Conservation (phyloP, 2,797 vertebrate genomes). For the Acanthurus leucopareius region DNA sequence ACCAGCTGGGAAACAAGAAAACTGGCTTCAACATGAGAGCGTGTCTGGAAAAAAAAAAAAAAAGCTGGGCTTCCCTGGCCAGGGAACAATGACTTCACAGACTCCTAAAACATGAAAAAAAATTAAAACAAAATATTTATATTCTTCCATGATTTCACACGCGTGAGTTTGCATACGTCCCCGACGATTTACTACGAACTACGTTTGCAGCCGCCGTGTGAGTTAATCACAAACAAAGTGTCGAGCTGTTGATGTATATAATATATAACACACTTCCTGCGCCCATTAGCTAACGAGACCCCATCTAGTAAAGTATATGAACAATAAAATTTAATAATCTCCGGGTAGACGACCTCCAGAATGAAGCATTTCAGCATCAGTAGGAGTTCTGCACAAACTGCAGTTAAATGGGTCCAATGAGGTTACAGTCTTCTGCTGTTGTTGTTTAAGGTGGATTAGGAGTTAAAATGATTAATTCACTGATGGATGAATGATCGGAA, state of each 20-base stretch:
- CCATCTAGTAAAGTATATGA: not conserved
- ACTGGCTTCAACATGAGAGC: constrained; percentile 53
- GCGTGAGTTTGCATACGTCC: constrained; percentile 11
- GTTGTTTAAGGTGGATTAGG: no score
- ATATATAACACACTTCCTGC: not conserved
- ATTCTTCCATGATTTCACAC: constrained; percentile 24
- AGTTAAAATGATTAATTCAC: no score
- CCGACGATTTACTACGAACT: constrained; percentile 37
- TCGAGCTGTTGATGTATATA: constrained; percentile 13
- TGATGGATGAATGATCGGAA: not conserved
- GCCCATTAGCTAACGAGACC: not conserved
- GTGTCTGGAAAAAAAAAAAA: constrained; percentile 67
- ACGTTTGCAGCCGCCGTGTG: constrained; percentile 18
- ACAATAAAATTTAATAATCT: not conserved
- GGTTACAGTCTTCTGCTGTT: not conserved
- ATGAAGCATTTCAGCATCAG: not conserved
- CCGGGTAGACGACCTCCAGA: not conserved
- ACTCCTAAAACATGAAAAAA: constrained; percentile 69
- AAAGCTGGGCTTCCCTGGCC: constrained; percentile 48
- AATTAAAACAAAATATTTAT: constrained; percentile 47
- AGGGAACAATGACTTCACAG: constrained; percentile 66
- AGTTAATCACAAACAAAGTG: constrained; percentile 11
- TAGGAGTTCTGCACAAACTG: not conserved
- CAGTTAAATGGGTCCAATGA: no score
- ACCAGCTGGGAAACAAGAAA: constrained; percentile 54